Percentiles rank a stretch among this genome's conserved stretches.
phyloP scores from a whole-genome alignment of 2,113 vertebrate genomes.

The Hydrolagus affinis region DNA sequence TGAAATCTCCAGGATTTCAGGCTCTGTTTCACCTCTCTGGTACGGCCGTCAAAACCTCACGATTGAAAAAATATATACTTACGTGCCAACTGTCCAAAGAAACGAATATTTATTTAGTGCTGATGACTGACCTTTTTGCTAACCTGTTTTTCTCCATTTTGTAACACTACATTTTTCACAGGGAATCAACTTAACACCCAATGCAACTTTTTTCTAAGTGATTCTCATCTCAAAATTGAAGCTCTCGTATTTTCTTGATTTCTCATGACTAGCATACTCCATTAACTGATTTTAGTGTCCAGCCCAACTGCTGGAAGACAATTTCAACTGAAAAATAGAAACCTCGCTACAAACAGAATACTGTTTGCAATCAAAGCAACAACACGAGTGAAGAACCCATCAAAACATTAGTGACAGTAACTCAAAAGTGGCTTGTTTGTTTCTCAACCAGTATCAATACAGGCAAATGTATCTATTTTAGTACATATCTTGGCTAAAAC shows the following conservation, averaged over 20 bases:
- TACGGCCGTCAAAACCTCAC: neutral
- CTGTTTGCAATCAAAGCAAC: neutral
- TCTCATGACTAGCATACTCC: neutral
- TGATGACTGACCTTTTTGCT: neutral
- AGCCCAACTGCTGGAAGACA: neutral
- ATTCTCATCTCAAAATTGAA: neutral
- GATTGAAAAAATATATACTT: constrained; percentile 1
- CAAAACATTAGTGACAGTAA: too few relatives aligned
- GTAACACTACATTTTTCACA: neutral
- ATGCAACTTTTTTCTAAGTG: neutral
- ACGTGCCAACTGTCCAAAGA: neutral
- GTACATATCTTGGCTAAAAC: too few relatives aligned
- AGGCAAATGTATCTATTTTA: too few relatives aligned
- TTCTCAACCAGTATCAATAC: too few relatives aligned
- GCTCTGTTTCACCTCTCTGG: neutral
- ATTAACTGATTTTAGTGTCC: neutral
- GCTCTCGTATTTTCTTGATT: neutral
- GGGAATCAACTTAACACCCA: neutral
- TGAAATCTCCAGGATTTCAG: neutral
- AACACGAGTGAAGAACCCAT: too few relatives aligned
- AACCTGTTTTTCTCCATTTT: neutral
- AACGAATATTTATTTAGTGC: neutral
- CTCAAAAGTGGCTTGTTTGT: too few relatives aligned
- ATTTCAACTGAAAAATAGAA: neutral
- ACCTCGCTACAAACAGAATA: neutral